phyloP scores from a whole-genome alignment of 2,797 vertebrate species.

The Spheniscus humboldti region DNA sequence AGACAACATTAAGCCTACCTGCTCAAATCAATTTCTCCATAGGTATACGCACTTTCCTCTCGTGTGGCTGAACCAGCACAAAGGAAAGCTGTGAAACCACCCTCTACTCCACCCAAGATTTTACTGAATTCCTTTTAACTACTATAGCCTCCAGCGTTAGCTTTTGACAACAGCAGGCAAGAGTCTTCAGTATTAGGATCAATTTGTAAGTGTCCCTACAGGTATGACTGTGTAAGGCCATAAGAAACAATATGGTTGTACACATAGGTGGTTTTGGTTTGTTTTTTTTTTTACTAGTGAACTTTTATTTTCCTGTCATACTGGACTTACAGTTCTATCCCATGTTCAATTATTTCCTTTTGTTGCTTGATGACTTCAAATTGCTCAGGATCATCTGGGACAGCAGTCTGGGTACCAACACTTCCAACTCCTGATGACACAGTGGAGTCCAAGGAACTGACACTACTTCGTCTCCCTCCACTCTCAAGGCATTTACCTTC shows the following conservation, averaged over 20 bases:
- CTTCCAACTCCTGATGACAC: constrained; percentile 83
- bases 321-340: constrained; percentile 90
- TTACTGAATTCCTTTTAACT: not conserved
- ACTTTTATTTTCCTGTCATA: not conserved
- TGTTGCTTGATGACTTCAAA: constrained; percentile 98
- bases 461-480: constrained; percentile 82
- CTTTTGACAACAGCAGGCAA: not conserved
- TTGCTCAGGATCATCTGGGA: constrained; percentile 90
- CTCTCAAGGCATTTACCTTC: constrained; percentile 87
- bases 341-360: constrained; percentile 96
- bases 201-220: not conserved
- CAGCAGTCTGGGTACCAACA: constrained; percentile 67
- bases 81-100: not conserved
- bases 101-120: not conserved
- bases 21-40: not conserved
- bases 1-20: not conserved
- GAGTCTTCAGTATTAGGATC: not conserved
- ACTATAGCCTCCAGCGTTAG: not conserved
- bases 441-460: constrained; percentile 89
- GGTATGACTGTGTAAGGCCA: not conserved
- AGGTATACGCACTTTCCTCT: not conserved
- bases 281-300: not conserved
- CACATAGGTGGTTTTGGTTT: no score
- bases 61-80: not conserved
- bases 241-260: not conserved